Percentiles rank a stretch among this genome's conserved stretches.
Conservation (phyloP, 2,797 vertebrate species). For the Hozukius guyotensis region DNA sequence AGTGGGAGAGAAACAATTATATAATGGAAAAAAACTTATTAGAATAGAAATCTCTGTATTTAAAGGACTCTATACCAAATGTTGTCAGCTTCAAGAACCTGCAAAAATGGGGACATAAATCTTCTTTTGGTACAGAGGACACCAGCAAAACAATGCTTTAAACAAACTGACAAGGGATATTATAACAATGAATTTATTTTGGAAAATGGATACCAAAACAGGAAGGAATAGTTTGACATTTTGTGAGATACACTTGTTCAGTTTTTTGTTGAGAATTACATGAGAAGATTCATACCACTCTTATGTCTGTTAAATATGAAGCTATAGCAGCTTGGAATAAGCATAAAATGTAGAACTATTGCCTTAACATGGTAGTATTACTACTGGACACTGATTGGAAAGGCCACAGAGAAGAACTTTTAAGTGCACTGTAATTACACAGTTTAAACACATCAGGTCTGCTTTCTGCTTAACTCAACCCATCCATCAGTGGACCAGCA, state of each 20-base stretch:
- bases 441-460: conserved; percentile 49
- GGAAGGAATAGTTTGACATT: not conserved
- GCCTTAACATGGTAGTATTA: not conserved
- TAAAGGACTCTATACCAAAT: not conserved
- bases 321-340: too few species aligned
- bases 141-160: not conserved
- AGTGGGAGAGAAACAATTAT: not conserved
- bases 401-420: conserved; percentile 34
- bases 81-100: not conserved
- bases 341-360: not conserved
- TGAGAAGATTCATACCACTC: not conserved
- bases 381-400: not conserved
- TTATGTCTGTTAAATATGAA: not conserved
- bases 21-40: not conserved
- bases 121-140: not conserved
- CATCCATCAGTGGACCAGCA: conserved; percentile 50
- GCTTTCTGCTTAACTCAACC: conserved; percentile 36
- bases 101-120: not conserved
- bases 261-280: not conserved
- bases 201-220: not conserved
- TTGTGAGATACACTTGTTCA: not conserved
- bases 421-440: conserved; percentile 43
- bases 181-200: not conserved
- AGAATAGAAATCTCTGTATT: not conserved
- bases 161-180: not conserved